Conservation (phyloP, 2,888 invertebrate species). For the Himalopsyche kuldschensis region DNA sequence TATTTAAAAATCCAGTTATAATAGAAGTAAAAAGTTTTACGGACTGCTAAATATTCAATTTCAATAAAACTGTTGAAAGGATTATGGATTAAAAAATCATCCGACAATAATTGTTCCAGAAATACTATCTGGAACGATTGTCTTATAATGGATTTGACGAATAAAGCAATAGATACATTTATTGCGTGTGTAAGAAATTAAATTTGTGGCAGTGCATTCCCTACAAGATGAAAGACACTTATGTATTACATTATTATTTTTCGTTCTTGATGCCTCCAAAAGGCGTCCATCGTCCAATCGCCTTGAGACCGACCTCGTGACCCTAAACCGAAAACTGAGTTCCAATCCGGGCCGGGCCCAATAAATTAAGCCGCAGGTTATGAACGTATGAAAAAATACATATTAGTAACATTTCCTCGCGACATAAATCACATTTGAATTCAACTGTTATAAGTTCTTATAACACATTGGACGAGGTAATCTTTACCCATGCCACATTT, state of each 20-base stretch:
- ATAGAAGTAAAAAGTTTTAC: too few species aligned
- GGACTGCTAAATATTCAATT: too few species aligned
- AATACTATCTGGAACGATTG: too few species aligned
- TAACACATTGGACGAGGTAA: neutral
- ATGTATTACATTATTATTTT: neutral
- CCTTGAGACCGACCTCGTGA: conserved; percentile 10
- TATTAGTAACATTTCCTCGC: conserved; percentile 21
- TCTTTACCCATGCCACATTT: neutral
- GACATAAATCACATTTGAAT: conserved; percentile 25
- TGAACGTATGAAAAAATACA: conserved; percentile 8
- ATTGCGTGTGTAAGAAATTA: too few species aligned
- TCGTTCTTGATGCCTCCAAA: neutral
- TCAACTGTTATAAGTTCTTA: conserved; percentile 16
- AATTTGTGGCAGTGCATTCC: neutral
- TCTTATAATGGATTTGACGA: too few species aligned
- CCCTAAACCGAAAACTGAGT: conserved; percentile 5
- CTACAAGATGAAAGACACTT: neutral
- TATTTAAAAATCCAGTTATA: too few species aligned
- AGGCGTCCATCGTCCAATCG: neutral
- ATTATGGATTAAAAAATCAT: too few species aligned
- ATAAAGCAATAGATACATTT: too few species aligned
- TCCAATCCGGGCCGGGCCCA: conserved; percentile 7
- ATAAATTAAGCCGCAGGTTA: conserved; percentile 24
- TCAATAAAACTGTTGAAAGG: too few species aligned
- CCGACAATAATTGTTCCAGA: too few species aligned